These are phyloP conservation scores for Lepidochrysops patricia DNA, from an alignment of 2,888 invertebrate genomes.

Conservation along the genomic window DNA sequence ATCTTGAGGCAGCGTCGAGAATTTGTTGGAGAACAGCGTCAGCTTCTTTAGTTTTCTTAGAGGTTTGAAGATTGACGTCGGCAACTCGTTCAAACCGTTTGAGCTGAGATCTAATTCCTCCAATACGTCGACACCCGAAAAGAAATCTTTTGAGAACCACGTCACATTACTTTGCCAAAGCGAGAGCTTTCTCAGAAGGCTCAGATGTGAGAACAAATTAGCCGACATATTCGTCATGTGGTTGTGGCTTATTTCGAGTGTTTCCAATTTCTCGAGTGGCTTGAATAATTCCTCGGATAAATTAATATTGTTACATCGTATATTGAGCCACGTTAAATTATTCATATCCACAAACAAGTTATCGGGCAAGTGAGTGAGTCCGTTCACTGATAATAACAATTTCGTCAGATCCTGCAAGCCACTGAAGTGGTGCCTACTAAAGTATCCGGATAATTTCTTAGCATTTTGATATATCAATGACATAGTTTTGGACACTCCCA, in stretches of 20 bases:
- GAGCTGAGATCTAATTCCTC: slow-evolving; percentile 79
- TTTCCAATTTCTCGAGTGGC: slow-evolving; percentile 70
- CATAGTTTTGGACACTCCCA: slow-evolving; percentile 67
- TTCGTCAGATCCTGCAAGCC: slow-evolving; percentile 71
- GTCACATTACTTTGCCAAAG: slow-evolving; percentile 81
- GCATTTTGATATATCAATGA: slow-evolving; percentile 71
- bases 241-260: slow-evolving; percentile 80
- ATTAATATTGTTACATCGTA: slow-evolving; percentile 75
- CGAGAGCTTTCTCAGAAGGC: slow-evolving; percentile 75
- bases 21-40: slow-evolving; percentile 80
- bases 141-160: slow-evolving; percentile 76
- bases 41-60: slow-evolving; percentile 76
- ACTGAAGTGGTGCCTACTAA: slow-evolving; percentile 74
- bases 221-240: slow-evolving; percentile 75
- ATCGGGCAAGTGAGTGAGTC: slow-evolving; percentile 74
- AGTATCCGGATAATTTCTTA: slow-evolving; percentile 68
- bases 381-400: slow-evolving; percentile 76
- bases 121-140: slow-evolving; percentile 77
- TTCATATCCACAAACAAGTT: slow-evolving; percentile 76
- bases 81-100: slow-evolving; percentile 77
- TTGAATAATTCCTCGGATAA: slow-evolving; percentile 73
- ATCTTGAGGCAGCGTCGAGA: slow-evolving; percentile 75
- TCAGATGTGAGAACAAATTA: slow-evolving; percentile 76
- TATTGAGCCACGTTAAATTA: slow-evolving; percentile 77
- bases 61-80: slow-evolving; percentile 75